Evolutionary conservation across 2,888 invertebrate genomes (phyloP).

Genomic region (Stomorhina lunata): DNA sequence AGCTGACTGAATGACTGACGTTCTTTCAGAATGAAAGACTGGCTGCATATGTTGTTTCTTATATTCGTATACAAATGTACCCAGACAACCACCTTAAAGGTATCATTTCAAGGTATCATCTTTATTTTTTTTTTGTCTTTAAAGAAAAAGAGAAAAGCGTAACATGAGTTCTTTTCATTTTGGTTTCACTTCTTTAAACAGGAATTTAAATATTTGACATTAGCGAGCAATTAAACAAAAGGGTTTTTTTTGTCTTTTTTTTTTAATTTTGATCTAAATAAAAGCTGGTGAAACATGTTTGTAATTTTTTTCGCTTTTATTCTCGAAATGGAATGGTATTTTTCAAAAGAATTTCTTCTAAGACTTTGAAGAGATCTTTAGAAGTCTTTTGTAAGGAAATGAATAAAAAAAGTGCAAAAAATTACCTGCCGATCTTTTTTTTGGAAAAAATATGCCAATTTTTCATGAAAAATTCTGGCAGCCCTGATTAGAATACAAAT

Average conservation of each 20-base stretch:
- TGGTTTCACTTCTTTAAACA: conserved; percentile 1
- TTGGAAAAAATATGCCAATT: no score
- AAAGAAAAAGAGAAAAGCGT: conserved; percentile 31
- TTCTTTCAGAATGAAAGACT: no score
- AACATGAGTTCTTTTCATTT: conserved; percentile 45
- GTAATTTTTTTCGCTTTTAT: neutral
- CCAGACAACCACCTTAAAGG: conserved; percentile 37
- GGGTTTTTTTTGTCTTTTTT: conserved; percentile 22
- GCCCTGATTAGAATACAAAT: no score
- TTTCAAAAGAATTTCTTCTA: conserved; percentile 4
- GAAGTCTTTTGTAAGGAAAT: no score
- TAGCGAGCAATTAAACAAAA: conserved; percentile 55
- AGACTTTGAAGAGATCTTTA: neutral
- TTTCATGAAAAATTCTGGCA: no score
- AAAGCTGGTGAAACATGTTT: conserved; percentile 16
- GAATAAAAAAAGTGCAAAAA: no score
- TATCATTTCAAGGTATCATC: conserved; percentile 36
- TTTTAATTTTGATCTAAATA: conserved; percentile 5
- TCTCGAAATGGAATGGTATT: neutral
- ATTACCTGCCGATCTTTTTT: no score
- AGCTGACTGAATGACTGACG: no score
- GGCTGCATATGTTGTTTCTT: conserved; percentile 19
- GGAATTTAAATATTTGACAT: conserved; percentile 61
- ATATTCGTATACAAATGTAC: neutral
- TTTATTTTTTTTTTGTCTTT: no score